phyloP scores from a whole-genome alignment of 2,113 vertebrate species.

The Alligator sinensis region DNA sequence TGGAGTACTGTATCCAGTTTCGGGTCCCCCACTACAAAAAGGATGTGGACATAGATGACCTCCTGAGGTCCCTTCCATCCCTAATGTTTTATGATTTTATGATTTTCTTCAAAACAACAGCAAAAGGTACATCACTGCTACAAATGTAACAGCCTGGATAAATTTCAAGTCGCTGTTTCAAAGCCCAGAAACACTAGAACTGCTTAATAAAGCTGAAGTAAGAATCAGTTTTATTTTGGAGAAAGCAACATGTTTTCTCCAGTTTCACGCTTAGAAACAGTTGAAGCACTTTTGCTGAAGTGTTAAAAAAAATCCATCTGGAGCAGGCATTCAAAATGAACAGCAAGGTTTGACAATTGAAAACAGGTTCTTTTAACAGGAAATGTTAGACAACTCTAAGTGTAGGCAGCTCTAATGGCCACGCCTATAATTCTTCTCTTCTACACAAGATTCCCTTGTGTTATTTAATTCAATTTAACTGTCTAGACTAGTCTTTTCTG shows the following conservation, averaged over 20 bases:
- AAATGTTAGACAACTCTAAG: not conserved
- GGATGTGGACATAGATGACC: too few relatives aligned
- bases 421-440: not conserved
- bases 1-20: too few relatives aligned
- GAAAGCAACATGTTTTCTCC: not conserved
- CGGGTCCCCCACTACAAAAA: too few relatives aligned
- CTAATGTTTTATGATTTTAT: too few relatives aligned
- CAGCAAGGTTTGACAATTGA: not conserved
- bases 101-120: not conserved
- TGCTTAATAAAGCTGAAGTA: not conserved
- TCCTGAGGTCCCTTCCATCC: too few relatives aligned
- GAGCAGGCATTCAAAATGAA: not conserved
- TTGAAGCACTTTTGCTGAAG: not conserved
- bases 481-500: not conserved
- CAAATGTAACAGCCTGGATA: not conserved
- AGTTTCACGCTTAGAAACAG: not conserved
- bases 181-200: not conserved
- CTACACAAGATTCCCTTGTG: not conserved
- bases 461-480: constrained; percentile 32
- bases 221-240: not conserved
- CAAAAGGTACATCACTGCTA: not conserved
- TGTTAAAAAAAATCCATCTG: not conserved
- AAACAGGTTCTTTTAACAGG: not conserved
- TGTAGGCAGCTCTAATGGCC: not conserved
- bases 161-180: not conserved